Evolutionary conservation across 2,113 vertebrate species (phyloP), one percentile per base, ranked within the genome.

Genomic region (Chelonoidis abingdonii): DNA sequence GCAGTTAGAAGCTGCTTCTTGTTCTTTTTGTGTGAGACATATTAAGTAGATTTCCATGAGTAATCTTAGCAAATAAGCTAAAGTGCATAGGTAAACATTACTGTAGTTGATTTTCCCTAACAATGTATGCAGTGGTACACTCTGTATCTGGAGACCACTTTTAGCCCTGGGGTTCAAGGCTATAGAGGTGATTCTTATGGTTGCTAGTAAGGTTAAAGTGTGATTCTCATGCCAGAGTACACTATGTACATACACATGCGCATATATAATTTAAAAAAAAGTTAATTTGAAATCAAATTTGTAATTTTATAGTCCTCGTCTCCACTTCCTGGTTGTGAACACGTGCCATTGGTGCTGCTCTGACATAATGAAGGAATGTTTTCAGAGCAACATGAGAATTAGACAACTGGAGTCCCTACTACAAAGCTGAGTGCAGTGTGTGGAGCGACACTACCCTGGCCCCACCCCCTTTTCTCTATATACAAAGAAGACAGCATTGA

Each of bases 11-110:
- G 44, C 8, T 80, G 50, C 84, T 62, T 31, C 81, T 89, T 90
- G 41, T 86, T 90, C 0, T 0, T 49, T 65, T 13, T 59, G 0
- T 0, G 3, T 35, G 76, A 5, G 41, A 72, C 44, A 47, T 12
- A 24, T 8, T 14, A 4, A 44, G 19, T 2, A 3, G 52, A 22
- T 89, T 94, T 89, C 13, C 84, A 12, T 80, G 31, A 5, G 7
- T 75, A 8, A 2, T 11, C 4, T 19, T 86, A 72, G 27, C 79
- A 87, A 93, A 79, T 87, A 65, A 56, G 53, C 31, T 2, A 2
- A 24, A 69, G 0, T 13, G 52, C 12, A 76, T 92, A n/a, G 93
- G 14, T 6, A 22, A 50, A 31, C 53, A 49, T 82, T 85, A 5
- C 7, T 44, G 78, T 29, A 50, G 27, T 53, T 49, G 21, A 4